These are phyloP conservation scores for Drosophila auraria DNA, from an alignment of 1,140 invertebrate genomes.

Conservation along the genomic window DNA sequence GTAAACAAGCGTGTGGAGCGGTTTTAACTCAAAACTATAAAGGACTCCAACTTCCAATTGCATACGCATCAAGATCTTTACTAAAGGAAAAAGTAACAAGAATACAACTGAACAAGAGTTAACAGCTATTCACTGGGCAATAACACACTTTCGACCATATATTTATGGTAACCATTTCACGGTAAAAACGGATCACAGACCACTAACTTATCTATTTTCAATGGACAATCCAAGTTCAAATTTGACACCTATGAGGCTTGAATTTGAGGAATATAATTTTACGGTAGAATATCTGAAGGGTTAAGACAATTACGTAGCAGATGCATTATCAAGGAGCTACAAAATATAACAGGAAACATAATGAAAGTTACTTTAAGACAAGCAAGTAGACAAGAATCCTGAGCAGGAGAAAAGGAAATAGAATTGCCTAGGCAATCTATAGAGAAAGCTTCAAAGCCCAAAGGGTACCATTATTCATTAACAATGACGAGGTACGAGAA, in stretches of 20 bases:
- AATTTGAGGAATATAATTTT: background rate
- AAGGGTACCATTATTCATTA: too few relatives aligned
- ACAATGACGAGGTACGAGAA: background rate
- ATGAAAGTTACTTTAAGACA: background rate
- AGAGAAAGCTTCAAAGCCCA: background rate
- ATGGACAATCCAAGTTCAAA: background rate
- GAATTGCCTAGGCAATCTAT: background rate
- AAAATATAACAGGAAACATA: background rate
- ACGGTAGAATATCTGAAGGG: background rate
- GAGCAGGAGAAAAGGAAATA: background rate
- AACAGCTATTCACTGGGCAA: too few relatives aligned
- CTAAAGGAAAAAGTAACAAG: background rate
- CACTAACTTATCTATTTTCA: background rate
- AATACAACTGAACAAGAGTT: background rate
- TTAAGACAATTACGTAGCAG: background rate
- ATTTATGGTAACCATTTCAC: background rate
- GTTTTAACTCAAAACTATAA: too few relatives aligned
- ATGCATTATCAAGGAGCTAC: background rate
- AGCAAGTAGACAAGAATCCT: too few relatives aligned
- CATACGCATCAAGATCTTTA: background rate
- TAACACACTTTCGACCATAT: constrained; percentile 3
- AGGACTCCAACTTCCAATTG: background rate
- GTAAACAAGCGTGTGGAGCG: background rate
- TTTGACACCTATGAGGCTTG: background rate
- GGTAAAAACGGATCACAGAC: too few relatives aligned